Conservation (phyloP, 2,888 invertebrate genomes). For the Crocallis elinguaria region DNA sequence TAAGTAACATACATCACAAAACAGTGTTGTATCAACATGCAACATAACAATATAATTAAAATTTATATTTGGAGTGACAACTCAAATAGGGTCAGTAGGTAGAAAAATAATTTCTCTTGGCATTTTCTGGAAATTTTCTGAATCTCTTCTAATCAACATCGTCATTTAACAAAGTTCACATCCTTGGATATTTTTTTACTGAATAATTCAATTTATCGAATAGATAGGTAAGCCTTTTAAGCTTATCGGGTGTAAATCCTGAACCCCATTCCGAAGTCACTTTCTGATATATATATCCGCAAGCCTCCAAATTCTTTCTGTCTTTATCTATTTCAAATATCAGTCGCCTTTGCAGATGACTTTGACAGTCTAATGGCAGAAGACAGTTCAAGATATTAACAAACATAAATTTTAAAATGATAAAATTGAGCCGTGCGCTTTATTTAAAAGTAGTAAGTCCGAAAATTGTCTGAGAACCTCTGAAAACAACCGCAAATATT, state of each 20-base stretch:
- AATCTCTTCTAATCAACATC: too few relatives aligned
- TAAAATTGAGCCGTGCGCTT: slow-evolving; percentile 20
- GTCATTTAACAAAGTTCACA: too few relatives aligned
- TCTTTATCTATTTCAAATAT: slow-evolving; percentile 50
- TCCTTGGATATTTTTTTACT: too few relatives aligned
- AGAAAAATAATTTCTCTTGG: too few relatives aligned
- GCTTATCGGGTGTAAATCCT: neutral
- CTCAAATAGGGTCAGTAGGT: too few relatives aligned
- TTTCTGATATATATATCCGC: slow-evolving; percentile 15
- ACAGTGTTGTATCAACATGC: too few relatives aligned
- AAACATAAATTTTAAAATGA: slow-evolving; percentile 35
- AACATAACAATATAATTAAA: too few relatives aligned
- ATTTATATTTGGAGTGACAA: too few relatives aligned
- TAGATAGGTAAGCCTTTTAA: neutral
- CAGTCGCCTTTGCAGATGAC: slow-evolving; percentile 51
- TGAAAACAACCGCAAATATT: slow-evolving; percentile 19
- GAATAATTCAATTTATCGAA: too few relatives aligned
- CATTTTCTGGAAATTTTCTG: too few relatives aligned
- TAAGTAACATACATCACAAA: too few relatives aligned
- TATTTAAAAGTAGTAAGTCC: slow-evolving; percentile 31
- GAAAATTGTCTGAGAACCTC: slow-evolving; percentile 32
- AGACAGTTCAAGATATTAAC: slow-evolving; percentile 57
- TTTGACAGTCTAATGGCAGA: slow-evolving; percentile 59
- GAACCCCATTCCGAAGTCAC: neutral
- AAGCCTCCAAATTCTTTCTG: slow-evolving; percentile 17